Base-by-base conservation (phyloP, 2,888 invertebrate genomes). In the Galerucella nymphaeae region DNA sequence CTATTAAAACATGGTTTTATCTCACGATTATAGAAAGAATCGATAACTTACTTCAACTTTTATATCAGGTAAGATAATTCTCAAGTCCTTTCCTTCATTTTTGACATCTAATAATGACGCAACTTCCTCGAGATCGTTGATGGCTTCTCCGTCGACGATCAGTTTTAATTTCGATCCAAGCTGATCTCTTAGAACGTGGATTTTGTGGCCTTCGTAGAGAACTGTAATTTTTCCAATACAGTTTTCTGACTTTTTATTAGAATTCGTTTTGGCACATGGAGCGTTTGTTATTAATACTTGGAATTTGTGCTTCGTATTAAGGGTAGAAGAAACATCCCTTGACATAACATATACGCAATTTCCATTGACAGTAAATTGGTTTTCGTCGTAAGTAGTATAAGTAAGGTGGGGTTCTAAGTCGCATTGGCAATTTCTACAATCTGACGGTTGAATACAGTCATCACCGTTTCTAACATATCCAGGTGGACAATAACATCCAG, bases 301-400 rank as follows among this genome's bases (percentile, higher is more conserved):
- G 83, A 89, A 88, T 85, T 89, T 78, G 82, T 88, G 84, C 14
- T 84, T 84, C 11, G 89, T 89, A 0, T 89, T 88, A 0, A 88
- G 83, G 57, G 88, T 88, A n/a, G 76, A 69, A 2, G 83, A 65
- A 63, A 88, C 86, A 84, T 93, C 92, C 45, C 93, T 87, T 0
- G 95, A 92, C 66, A 95, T 90, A 41, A 96, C 88, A 83, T 96
- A 96, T 0, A 94, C 94, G 84, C 97, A 97, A 84, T 94, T 94
- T 6, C 94, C 95, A 77, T 93, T 91, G 85, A 94, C 93, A 0
- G 93, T 93, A 79, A 93, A 92, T 80, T 93, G 92, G 75, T 90
- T 91, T 23, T 93, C 91, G 84, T 97, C 96, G 83, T 95, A 97
- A 41, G 94, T 94, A 72, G 92, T 89, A 85, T 94, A 95, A 82